Evolutionary conservation across 2,888 invertebrate genomes (phyloP), one percentile per base, ranked within the genome.

Genomic region (Nemotelus pantherinus): DNA sequence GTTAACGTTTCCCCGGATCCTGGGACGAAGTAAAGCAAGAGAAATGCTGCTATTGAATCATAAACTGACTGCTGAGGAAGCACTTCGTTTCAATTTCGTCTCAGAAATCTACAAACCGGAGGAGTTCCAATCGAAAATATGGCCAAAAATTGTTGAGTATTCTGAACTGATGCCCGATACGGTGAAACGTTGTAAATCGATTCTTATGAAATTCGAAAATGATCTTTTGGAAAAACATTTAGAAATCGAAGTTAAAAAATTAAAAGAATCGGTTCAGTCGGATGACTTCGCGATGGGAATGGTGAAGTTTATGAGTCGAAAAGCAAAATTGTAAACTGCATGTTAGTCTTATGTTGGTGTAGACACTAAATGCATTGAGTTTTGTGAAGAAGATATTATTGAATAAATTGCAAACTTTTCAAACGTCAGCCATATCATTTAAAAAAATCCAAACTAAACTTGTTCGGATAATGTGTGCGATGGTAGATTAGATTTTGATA

Each of bases 41-140:
- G 90, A 92, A 84, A 88, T 92, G 88, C 84, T 92, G 77, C 83
- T 90, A 77, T 92, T 95, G 81, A 94, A 93, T 82, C 90, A 93
- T 82, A 95, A 92, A 87, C 88, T 98, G 84, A 89, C 90, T 45
- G 95, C 96, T 0, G 83, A 88, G 76, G 96, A 97, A 88, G 98
- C 98, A 0, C 88, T 90, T 70, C 88, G 91, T 60, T 90, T 90
- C 83, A 94, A 95, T 45, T 91, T 98, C 77, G 91, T 98, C 0
- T 93, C 95, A 9, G 90, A 93, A 83, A 88, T 98, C 10, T 93
- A 94, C 82, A 93, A 93, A 78, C 87, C 90, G 57, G 87, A 89
- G 43, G 88, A 91, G 72, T 85, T 94, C 74, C 87, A 92, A 72
- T 87, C 85, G 82, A 88, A 90, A 83, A 89, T 91, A 50, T 92